Base-by-base conservation (phyloP, 2,888 invertebrate species). In the Cerastis leucographa region DNA sequence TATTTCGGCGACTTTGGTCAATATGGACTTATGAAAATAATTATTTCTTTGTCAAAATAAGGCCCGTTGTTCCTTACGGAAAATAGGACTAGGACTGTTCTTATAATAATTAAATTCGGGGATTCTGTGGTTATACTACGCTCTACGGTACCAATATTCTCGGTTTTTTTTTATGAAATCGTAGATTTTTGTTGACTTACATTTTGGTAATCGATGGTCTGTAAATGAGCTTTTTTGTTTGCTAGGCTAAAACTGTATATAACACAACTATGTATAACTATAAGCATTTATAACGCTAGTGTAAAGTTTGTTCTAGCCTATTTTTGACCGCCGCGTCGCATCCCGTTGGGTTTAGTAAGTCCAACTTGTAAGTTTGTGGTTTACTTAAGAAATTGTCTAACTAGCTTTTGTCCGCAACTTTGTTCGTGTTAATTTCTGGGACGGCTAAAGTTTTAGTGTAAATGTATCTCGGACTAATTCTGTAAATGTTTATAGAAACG, bases 321-420 rank as follows among this genome's bases (percentile, higher is more conserved):
- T 73, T 79, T 79, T 81, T 61, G n/a, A 56, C 68, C 22, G 54
- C 68, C 56, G 54, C 66, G 67, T 65, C 67, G 61, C 68, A 67
- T 62, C 49, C 76, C 74, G 44, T 61, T 40, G 71, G 65, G 73
- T 29, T 67, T 42, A 40, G 40, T 59, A 62, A 75, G 17, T 25
- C 68, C 72, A 76, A 82, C 62, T 75, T 68, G 14, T 62, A 79
- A 75, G 61, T 74, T 76, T 71, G 73, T 67, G 74, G 85, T 82
- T 78, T 78, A 71, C 69, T 78, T 80, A 68, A 80, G 74, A 78
- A 74, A 71, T 83, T 76, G 62, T 78, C 61, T 66, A 51, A 76
- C 75, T 78, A 82, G 59, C 49, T 74, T 49, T 71, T 74, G 61
- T 22, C 49, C 54, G 25, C 67, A 76, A 81, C 81, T 71, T 76